Evolutionary conservation across 1,140 invertebrate genomes (phyloP), one percentile per base, ranked within the genome.

Genomic region (Pseudomyrmex concolor): DNA sequence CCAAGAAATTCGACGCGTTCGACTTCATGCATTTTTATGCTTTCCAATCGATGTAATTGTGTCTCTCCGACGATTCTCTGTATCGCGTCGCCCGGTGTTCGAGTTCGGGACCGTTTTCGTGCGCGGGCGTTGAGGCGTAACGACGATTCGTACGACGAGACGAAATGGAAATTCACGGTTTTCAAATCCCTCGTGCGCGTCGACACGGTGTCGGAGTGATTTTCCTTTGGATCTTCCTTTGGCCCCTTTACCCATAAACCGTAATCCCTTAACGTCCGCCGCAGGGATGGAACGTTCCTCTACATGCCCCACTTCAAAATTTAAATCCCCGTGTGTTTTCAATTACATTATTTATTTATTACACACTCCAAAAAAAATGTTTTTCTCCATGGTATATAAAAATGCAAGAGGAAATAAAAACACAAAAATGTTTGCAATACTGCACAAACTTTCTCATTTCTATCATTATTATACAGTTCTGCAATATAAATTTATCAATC

Each of bases 11-110:
- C 63, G 63, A 71, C 70, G 19, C 34, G 59, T 62, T 34, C 34
- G 63, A 80, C 86, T 80, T 88, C 84, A 89, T 89, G 86, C 87
- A 89, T 89, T 89, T 89, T 89, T 89, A 89, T 88, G 48, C 80
- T 9, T 51, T 71, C 51, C 87, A 83, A 89, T 89, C 86, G 87
- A 63, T 60, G 72, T 89, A 89, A 89, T 87, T 89, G 84, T 89
- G 59, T 64, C 12, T 64, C 12, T 25, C 34, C 25, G 25, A 74
- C 19, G 48, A 12, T 15, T 64, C n/a, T 81, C 50, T 45, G 67
- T 82, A 64, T 45, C 10, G 59, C 12, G 60, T 71, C 5, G 34
- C 34, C 4, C 4, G 5, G 34, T 51, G 22, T 25, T 67, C 72
- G 15, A 13, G 22, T 63, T 43, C 57, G 22, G 17, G 13, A 13